Base-by-base conservation (phyloP, 2,113 vertebrate genomes). In the Anolis carolinensis region DNA sequence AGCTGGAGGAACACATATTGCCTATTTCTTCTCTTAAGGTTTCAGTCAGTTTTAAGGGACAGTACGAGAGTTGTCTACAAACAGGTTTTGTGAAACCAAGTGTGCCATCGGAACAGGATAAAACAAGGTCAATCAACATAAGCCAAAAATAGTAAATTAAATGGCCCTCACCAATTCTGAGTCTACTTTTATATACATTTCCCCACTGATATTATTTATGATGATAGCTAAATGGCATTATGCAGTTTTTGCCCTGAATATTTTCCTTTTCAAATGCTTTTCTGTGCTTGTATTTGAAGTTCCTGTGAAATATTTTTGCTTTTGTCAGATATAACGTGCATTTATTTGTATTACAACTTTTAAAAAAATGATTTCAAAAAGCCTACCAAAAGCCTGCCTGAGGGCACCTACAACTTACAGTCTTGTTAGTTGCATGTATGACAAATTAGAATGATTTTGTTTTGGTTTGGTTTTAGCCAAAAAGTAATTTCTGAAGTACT, bases 271-370 rank as follows among this genome's bases (percentile, higher is more conserved):
- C 82, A 93, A 92, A 76, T 6, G 14, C 16, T 86, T 55, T 84
- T 1, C 55, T 32, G 14, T 82, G 27, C 52, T 55, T 0, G 25
- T n/a, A 6, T 89, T 91, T 87, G 82, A 93, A 84, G 68, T 76
- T 36, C n/a, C 72, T 8, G 9, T 79, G 73, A 90, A 87, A 67
- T 0, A 0, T 77, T 44, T 87, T 80, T 0, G 0, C 44, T 90
- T 91, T 11, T 90, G 81, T 82, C 72, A 82, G 86, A 75, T 86
- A 79, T 59, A 72, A 87, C 32, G 79, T 81, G 85, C 92, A 87
- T 89, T 88, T 93, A 91, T 93, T 93, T 93, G 85, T 84, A 86
- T 52, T 79, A 84, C 25, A 90, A 87, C 67, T 90, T 93, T 85
- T 74, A 11, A 39, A 76, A n/a, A 90, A 90, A 90, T 87, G 71